phyloP scores from a whole-genome alignment of 2,797 vertebrate species.

The Chaunax sp. region DNA sequence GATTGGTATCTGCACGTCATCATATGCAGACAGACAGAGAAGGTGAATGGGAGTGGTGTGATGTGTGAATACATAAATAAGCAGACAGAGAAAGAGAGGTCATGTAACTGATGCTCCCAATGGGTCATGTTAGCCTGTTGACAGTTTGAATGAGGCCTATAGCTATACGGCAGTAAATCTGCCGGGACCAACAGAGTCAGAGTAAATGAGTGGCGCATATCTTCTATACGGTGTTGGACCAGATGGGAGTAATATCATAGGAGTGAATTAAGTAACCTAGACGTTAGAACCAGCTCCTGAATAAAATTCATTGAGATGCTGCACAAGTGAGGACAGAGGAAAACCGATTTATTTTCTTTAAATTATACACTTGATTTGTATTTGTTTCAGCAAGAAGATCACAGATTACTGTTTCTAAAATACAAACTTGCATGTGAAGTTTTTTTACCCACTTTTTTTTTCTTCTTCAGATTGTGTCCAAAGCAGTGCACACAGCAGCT shows the following conservation, averaged over 20 bases:
- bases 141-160: slow-evolving; percentile 37
- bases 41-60: background rate
- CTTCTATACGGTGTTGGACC: slow-evolving; percentile 21
- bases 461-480: slow-evolving; percentile 9
- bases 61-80: background rate
- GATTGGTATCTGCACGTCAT: background rate
- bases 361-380: too few relatives aligned
- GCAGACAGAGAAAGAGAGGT: background rate
- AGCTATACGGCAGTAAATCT: slow-evolving; percentile 47
- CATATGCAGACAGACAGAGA: background rate
- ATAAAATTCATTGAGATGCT: too few relatives aligned
- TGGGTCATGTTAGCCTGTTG: slow-evolving; percentile 1
- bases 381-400: too few relatives aligned
- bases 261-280: slow-evolving; percentile 14
- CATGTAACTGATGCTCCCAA: slow-evolving; percentile 15
- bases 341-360: too few relatives aligned
- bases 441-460: slow-evolving; percentile 9
- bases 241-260: slow-evolving; percentile 43
- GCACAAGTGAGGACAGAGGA: too few relatives aligned
- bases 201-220: slow-evolving; percentile 39
- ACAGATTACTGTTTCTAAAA: too few relatives aligned
- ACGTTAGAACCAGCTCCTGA: slow-evolving; percentile 26
- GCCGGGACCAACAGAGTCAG: slow-evolving; percentile 43
- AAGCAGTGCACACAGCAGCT: background rate
- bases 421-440: too few relatives aligned